Percentiles rank a stretch among this genome's conserved stretches.
These are phyloP conservation scores for Oscheius onirici DNA, from an alignment of 2,888 invertebrate species.

Conservation along the genomic window DNA sequence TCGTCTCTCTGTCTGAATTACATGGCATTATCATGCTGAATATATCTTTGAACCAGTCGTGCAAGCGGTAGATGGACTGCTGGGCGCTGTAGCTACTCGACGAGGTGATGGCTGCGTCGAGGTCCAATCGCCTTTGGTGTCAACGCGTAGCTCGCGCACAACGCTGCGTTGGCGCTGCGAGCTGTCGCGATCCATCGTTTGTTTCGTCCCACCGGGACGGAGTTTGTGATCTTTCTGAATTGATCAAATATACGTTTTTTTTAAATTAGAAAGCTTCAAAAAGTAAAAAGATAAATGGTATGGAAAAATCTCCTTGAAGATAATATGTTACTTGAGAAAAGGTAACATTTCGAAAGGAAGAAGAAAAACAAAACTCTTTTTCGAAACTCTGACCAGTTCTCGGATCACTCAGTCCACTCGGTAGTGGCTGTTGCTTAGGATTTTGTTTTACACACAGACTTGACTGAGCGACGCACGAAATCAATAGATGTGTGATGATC, in stretches of 20 bases:
- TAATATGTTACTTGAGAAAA: no score
- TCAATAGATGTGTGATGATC: constrained; percentile 17
- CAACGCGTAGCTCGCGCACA: constrained; percentile 25
- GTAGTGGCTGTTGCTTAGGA: not conserved
- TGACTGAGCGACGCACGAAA: constrained; percentile 11
- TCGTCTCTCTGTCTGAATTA: constrained; percentile 60
- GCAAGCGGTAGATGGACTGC: constrained; percentile 39
- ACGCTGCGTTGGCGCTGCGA: constrained; percentile 29
- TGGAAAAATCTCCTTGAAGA: no score
- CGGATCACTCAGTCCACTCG: not conserved
- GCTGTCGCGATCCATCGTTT: constrained; percentile 32
- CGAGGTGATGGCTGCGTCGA: constrained; percentile 33
- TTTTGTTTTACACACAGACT: constrained; percentile 10
- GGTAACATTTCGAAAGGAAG: no score
- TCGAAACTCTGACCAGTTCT: not conserved
- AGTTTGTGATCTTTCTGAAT: not conserved
- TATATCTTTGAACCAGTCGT: constrained; percentile 32
- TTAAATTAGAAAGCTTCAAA: no score
- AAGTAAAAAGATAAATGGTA: no score
- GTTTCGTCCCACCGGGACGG: constrained; percentile 17
- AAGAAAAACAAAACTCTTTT: not conserved
- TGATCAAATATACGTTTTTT: not conserved
- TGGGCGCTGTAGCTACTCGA: constrained; percentile 35
- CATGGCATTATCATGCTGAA: not conserved
- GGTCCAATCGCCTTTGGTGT: constrained; percentile 32